Base-by-base conservation (phyloP, 2,888 invertebrate species). In the Drosophila tanythrix region DNA sequence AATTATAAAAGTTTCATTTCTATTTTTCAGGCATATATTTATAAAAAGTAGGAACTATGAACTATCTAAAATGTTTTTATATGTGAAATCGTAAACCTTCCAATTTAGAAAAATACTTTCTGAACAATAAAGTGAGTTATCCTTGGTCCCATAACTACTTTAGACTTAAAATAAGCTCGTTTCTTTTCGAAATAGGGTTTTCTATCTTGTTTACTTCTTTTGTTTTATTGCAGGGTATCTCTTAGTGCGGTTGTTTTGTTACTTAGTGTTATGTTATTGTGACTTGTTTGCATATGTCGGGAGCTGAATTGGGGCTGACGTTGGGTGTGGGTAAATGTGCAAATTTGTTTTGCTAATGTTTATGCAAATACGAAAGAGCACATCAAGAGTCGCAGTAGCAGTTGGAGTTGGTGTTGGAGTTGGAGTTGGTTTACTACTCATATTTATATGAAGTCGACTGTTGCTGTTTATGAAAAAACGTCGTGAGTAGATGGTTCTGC, bases 331-430 rank as follows among this genome's bases (percentile, higher is more conserved):
- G 65, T 73, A 90, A 90, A 89, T 89, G 87, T 90, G 87, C 82
- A 90, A 88, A 88, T 88, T 88, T 88, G 89, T 88, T 88, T 88
- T 88, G 91, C 91, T 88, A 88, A 88, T 88, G 88, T 91, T 88
- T 88, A 88, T 91, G 88, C 89, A 90, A 88, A 88, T 90, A 90
- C 74, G 82, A 78, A 70, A 71, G 69, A 74, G 76, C 88, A 85
- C 81, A 88, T 82, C 78, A 79, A 63, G 67, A 62, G 56, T 59
- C 27, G 40, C 31, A 48, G 48, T 50, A 18, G 38, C 59, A 77
- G 77, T 35, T 38, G 43, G 13, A 25, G 38, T 46, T 38, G 43
- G 13, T 29, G 38, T 46, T 52, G 38, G 7, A n/a, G 38, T 27
- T 36, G 59, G 31, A 74, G 55, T 50, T 52, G 59, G 33, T 40